Percentiles rank a stretch among this genome's conserved stretches.
phyloP scores from a whole-genome alignment of 2,797 vertebrate genomes.

The Urosaurus nigricauda region DNA sequence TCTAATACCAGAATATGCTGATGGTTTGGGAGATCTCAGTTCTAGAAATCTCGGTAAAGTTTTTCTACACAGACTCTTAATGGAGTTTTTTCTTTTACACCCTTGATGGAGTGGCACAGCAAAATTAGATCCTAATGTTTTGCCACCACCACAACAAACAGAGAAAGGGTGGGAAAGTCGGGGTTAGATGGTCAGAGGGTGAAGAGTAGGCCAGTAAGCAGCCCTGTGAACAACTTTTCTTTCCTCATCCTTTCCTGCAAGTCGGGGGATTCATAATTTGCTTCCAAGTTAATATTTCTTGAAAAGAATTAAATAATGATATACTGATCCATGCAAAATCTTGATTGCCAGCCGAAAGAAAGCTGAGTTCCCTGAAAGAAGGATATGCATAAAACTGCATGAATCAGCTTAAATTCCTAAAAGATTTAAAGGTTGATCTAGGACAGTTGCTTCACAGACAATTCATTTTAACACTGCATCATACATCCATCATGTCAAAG shows the following conservation, averaged over 20 bases:
- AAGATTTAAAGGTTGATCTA: constrained; percentile 11
- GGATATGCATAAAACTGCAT: background rate
- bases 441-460: background rate
- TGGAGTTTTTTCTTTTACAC: too few relatives aligned
- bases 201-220: background rate
- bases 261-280: background rate
- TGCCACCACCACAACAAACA: background rate
- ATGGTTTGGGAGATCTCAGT: background rate
- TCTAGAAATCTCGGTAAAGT: background rate
- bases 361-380: constrained; percentile 16
- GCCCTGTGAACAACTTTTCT: background rate
- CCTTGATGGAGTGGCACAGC: background rate
- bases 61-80: background rate
- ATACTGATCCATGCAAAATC: background rate
- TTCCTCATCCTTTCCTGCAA: constrained; percentile 1
- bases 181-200: background rate
- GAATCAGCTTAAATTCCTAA: constrained; percentile 32
- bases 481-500: constrained; percentile 39
- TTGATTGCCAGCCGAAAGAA: constrained; percentile 19
- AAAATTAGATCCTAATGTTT: background rate
- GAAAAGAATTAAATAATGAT: background rate
- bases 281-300: constrained; percentile 6
- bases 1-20: background rate
- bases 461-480: background rate
- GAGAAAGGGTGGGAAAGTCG: background rate